These are phyloP conservation scores for Cydia amplana DNA, from an alignment of 1,140 invertebrate species.

Conservation along the genomic window DNA sequence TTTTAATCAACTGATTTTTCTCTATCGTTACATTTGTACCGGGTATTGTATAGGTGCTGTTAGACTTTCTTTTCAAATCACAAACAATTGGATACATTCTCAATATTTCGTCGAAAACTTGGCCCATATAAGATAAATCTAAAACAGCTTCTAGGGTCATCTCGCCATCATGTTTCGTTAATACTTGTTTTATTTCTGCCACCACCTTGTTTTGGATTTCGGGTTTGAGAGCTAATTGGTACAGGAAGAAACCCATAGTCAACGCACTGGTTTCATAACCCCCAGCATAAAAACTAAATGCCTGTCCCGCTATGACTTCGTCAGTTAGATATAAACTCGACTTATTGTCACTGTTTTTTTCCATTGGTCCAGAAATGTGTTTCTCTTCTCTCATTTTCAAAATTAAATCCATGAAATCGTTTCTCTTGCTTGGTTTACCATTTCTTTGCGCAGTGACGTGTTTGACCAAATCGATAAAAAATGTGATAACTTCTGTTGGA, in stretches of 20 bases:
- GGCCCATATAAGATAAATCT: conserved; percentile 1
- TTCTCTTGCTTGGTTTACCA: background rate
- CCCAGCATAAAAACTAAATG: background rate
- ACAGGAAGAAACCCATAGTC: background rate
- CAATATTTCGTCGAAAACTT: background rate
- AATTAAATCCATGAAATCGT: conserved; percentile 22
- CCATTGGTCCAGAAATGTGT: background rate
- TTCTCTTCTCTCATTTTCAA: conserved; percentile 12
- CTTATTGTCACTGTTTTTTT: background rate
- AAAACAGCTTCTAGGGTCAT: background rate
- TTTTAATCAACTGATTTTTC: conserved; percentile 18
- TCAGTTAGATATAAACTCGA: background rate
- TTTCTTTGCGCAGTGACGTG: background rate
- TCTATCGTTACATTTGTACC: conserved; percentile 4
- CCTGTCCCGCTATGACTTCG: background rate
- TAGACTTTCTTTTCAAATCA: background rate
- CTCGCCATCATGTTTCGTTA: background rate
- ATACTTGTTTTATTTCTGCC: background rate
- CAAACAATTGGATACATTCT: background rate
- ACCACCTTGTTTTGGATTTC: background rate
- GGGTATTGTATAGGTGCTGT: background rate
- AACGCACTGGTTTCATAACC: background rate
- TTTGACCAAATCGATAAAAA: conserved; percentile 8
- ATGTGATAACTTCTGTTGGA: background rate
- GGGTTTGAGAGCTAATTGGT: background rate